phyloP scores from a whole-genome alignment of 1,140 invertebrate species.

The Brachystomella parvula region DNA sequence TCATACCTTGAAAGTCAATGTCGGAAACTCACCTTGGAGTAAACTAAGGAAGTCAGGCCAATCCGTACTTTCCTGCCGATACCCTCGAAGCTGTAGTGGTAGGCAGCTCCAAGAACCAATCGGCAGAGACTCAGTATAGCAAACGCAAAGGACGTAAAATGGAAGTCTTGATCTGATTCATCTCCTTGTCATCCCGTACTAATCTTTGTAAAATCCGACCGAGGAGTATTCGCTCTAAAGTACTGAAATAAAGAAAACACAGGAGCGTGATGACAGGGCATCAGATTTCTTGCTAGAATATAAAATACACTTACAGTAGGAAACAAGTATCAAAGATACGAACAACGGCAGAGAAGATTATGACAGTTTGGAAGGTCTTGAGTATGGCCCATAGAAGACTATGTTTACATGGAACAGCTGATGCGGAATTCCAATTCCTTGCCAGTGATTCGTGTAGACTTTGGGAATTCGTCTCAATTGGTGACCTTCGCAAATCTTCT shows the following conservation, averaged over 20 bases:
- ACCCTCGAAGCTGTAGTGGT: not conserved
- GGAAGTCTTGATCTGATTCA: not conserved
- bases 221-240: not conserved
- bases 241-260: not conserved
- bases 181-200: not conserved
- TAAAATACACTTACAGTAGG: not conserved
- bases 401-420: not conserved
- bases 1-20: not conserved
- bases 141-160: not conserved
- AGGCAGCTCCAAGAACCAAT: not conserved
- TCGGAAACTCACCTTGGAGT: not conserved
- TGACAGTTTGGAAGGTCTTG: not conserved
- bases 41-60: not conserved
- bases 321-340: slow-evolving; percentile 7
- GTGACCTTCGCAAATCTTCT: not conserved
- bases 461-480: not conserved
- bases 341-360: not conserved
- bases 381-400: not conserved
- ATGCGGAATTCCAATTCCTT: not conserved
- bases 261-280: too few species aligned
- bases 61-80: not conserved
- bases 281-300: too few species aligned
- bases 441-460: not conserved
- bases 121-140: not conserved
- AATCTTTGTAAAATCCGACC: too few species aligned